phyloP scores from a whole-genome alignment of 2,797 vertebrate species.

The Myotis planiceps region DNA sequence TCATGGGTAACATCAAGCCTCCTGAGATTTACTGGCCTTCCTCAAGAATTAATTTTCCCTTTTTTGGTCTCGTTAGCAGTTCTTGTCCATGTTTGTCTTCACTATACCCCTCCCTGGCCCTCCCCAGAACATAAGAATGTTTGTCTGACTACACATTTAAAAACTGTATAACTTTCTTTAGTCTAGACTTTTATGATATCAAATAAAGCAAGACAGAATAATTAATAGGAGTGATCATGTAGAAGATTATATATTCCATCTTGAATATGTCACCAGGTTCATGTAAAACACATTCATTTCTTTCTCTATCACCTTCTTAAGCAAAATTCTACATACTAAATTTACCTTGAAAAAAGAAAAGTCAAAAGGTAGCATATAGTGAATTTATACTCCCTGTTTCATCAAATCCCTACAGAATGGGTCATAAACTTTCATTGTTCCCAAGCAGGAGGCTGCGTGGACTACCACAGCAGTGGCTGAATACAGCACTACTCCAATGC shows the following conservation, averaged over 20 bases:
- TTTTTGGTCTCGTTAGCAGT: constrained; percentile 47
- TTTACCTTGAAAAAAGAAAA: background rate
- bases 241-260: background rate
- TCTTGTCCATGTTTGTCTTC: background rate
- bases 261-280: background rate
- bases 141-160: background rate
- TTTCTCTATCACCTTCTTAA: background rate
- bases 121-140: background rate
- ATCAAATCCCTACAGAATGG: background rate
- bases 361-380: background rate
- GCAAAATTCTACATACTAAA: background rate
- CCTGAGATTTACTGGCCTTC: constrained; percentile 48
- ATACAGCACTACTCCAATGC: background rate
- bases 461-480: background rate
- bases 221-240: background rate
- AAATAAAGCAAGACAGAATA: background rate
- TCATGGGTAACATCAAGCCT: constrained; percentile 12
- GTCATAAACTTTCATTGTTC: background rate
- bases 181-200: background rate
- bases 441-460: background rate
- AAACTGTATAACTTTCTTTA: background rate
- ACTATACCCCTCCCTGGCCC: background rate
- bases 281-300: background rate
- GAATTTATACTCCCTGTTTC: background rate
- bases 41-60: constrained; percentile 45